phyloP scores from a whole-genome alignment of 2,113 vertebrate species.

The Trematocara macrostoma region DNA sequence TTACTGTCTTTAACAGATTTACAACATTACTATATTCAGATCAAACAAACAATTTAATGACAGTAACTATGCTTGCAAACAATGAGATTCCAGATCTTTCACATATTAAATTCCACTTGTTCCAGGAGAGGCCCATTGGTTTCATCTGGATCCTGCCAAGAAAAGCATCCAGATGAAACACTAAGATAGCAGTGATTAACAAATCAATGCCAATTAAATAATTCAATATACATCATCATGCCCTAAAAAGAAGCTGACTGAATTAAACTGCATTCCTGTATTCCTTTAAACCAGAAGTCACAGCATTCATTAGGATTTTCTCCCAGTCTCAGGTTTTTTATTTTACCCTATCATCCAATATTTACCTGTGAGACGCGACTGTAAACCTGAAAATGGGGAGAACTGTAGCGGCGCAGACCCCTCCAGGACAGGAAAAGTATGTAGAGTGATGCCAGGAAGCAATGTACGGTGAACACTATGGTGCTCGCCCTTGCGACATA shows the following conservation, averaged over 20 bases:
- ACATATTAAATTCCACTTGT: slow-evolving; percentile 34
- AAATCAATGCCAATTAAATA: neutral
- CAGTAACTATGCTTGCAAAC: neutral
- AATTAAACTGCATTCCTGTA: neutral
- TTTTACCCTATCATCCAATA: neutral
- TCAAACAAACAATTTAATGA: neutral
- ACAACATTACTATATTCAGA: neutral
- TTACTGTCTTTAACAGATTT: neutral
- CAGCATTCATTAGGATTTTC: neutral
- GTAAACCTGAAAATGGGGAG: slow-evolving; percentile 43
- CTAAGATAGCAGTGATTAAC: neutral
- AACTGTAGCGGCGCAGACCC: slow-evolving; percentile 60
- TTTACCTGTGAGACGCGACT: slow-evolving; percentile 50
- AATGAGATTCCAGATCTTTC: neutral
- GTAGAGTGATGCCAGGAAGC: slow-evolving; percentile 58
- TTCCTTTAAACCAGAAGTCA: neutral
- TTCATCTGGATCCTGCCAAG: slow-evolving; percentile 52
- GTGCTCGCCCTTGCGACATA: slow-evolving; percentile 53
- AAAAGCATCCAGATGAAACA: neutral
- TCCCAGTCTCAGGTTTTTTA: neutral
- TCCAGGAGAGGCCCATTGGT: slow-evolving; percentile 39
- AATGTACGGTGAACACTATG: slow-evolving; percentile 46
- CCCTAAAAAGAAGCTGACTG: neutral
- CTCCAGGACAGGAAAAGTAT: slow-evolving; percentile 64
- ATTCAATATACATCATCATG: neutral